Evolutionary conservation across 1,140 invertebrate genomes (phyloP).

Genomic region (Notospermus geniculatus): DNA sequence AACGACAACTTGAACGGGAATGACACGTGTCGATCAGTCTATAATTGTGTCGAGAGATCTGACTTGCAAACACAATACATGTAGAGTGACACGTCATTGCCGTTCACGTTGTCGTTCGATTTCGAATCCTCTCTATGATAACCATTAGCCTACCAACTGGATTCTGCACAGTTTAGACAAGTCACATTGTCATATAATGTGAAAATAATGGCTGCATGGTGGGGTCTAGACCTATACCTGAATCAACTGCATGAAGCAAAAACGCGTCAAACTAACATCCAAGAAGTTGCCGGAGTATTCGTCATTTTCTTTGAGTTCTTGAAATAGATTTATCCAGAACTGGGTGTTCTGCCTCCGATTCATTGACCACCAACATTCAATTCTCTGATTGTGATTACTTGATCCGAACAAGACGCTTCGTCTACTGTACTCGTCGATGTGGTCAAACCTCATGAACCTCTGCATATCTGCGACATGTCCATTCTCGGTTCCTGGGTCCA

Average conservation of each 20-base stretch:
- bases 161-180: no score
- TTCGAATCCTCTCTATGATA: no score
- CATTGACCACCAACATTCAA: conserved; percentile 24
- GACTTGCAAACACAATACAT: no score
- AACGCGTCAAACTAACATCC: conserved; percentile 16
- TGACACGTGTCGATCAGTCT: no score
- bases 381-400: conserved; percentile 16
- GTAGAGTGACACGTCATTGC: no score
- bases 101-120: no score
- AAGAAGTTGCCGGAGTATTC: conserved; percentile 16
- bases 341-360: conserved; percentile 15
- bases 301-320: conserved; percentile 13
- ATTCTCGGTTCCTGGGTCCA: conserved; percentile 4
- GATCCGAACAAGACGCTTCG: no score
- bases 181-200: no score
- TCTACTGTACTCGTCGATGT: background rate
- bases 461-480: background rate
- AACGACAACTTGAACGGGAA: no score
- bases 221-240: conserved; percentile 13
- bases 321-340: conserved; percentile 16
- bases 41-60: no score
- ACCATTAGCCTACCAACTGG: no score
- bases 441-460: background rate
- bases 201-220: background rate
- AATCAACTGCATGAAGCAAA: conserved; percentile 19